phyloP scores from a whole-genome alignment of 2,797 vertebrate species.

The Scolopax bukidnonensis region DNA sequence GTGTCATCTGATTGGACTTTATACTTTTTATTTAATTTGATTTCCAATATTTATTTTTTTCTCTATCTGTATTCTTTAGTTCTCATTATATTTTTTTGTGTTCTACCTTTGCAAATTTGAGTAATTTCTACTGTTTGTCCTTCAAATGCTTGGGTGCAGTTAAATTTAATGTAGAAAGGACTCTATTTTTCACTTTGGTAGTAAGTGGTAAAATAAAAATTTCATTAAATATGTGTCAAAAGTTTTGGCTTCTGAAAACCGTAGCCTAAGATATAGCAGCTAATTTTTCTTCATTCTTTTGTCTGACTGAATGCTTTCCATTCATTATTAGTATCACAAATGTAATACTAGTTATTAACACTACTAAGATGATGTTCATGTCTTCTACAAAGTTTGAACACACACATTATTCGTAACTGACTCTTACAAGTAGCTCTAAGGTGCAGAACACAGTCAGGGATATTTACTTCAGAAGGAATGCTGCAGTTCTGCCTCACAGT shows the following conservation, averaged over 20 bases:
- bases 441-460: not conserved
- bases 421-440: not conserved
- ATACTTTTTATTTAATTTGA: not conserved
- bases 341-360: not conserved
- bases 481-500: not conserved
- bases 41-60: not conserved
- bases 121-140: not conserved
- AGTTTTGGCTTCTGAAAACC: not conserved
- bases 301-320: not conserved
- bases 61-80: not conserved
- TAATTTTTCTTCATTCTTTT: not conserved
- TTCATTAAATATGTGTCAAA: constrained; percentile 10
- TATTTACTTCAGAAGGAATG: constrained; percentile 5
- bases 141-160: not conserved
- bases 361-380: not conserved
- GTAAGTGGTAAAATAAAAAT: not conserved
- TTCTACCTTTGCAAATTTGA: not conserved
- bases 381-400: not conserved
- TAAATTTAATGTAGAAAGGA: not conserved
- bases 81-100: not conserved
- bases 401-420: not conserved
- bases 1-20: not conserved
- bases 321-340: not conserved
- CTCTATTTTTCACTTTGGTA: not conserved
- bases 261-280: not conserved